Evolutionary conservation across 2,888 invertebrate genomes (phyloP).

Genomic region (Drosophila ustulata): DNA sequence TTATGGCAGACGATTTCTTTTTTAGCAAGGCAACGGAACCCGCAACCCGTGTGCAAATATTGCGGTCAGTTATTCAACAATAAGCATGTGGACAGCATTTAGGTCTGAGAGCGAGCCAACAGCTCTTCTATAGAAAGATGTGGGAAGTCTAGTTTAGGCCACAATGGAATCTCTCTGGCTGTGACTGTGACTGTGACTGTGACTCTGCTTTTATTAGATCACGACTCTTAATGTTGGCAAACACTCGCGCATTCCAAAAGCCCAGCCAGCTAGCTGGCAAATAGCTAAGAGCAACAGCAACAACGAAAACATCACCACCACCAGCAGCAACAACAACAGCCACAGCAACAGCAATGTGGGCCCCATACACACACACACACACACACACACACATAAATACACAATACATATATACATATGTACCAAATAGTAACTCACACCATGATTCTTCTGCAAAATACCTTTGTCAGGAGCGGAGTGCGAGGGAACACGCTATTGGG

Average conservation of each 20-base stretch:
- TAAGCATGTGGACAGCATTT: conserved; percentile 56
- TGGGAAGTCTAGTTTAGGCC: conserved; percentile 28
- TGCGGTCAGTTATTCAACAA: conserved; percentile 57
- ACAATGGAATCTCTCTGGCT: conserved; percentile 14
- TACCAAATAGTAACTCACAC: conserved; percentile 69
- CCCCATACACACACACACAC: conserved; percentile 26
- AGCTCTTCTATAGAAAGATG: conserved; percentile 21
- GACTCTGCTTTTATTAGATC: conserved; percentile 78
- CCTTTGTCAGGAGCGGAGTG: conserved; percentile 63
- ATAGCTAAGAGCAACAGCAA: conserved; percentile 36
- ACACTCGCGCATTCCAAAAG: conserved; percentile 75
- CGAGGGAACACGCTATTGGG: conserved; percentile 9
- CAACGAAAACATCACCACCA: conserved; percentile 20
- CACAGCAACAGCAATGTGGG: conserved; percentile 39
- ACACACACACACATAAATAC: conserved; percentile 19
- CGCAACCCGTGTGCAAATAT: conserved; percentile 37
- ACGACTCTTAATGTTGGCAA: conserved; percentile 82
- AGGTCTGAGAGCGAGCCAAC: conserved; percentile 31
- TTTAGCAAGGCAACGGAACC: conserved; percentile 42
- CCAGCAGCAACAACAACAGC: conserved; percentile 29
- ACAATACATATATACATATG: conserved; percentile 26
- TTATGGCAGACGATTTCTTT: conserved; percentile 69
- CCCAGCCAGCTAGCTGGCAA: conserved; percentile 30
- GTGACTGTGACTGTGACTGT: conserved; percentile 11
- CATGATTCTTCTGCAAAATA: conserved; percentile 65